Conservation (phyloP, 2,888 invertebrate species). For the Apotomis betuletana region DNA sequence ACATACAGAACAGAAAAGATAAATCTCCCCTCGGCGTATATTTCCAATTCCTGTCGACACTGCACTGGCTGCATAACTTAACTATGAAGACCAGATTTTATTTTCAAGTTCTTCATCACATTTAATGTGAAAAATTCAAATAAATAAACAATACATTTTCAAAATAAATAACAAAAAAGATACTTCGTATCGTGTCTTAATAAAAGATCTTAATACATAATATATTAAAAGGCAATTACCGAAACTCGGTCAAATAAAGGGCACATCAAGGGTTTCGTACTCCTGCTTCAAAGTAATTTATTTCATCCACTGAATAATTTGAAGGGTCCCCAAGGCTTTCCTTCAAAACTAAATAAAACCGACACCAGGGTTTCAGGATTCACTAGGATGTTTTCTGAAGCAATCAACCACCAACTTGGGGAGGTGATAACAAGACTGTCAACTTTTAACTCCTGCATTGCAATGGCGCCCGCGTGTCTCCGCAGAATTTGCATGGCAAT, state of each 20-base stretch:
- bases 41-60: slow-evolving; percentile 1
- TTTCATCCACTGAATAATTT: slow-evolving; percentile 19
- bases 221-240: slow-evolving; percentile 17
- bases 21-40: slow-evolving; percentile 6
- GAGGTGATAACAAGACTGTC: slow-evolving; percentile 11
- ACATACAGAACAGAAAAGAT: neutral
- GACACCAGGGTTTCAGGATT: neutral
- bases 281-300: slow-evolving; percentile 16
- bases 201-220: neutral
- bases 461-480: slow-evolving; percentile 55
- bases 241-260: slow-evolving; percentile 6
- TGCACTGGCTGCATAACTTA: neutral
- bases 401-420: slow-evolving; percentile 9
- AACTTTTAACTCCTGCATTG: slow-evolving; percentile 48
- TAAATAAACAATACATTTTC: no score
- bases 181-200: no score
- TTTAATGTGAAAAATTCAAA: no score
- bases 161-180: no score
- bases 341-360: slow-evolving; percentile 3
- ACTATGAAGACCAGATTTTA: no score
- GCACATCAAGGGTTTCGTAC: slow-evolving; percentile 13
- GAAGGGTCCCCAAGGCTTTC: slow-evolving; percentile 7
- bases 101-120: no score
- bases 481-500: slow-evolving; percentile 64
- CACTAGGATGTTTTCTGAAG: neutral